Evolutionary conservation across 1,140 invertebrate genomes (phyloP), one percentile per base, ranked within the genome.

Genomic region (Pogonus chalceus): DNA sequence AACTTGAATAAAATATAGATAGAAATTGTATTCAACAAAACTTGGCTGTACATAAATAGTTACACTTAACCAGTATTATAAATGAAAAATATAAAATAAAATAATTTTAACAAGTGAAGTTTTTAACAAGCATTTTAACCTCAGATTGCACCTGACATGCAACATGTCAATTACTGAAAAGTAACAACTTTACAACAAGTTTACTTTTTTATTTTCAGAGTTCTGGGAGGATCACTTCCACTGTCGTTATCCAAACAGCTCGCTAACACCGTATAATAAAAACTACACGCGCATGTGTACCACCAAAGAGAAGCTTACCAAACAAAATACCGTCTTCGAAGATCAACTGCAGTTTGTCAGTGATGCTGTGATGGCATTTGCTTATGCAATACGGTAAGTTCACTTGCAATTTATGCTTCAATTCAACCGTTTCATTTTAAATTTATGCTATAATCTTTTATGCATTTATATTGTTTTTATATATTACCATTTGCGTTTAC

Each of bases 171-270:
- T 24, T 16, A 16, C 20, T 54, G 18, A 18, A 24, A 51, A 50
- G 2, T 51, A 50, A 50, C 2, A 54, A 55, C 18, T 55, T 18
- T 22, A 21, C 10, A 7, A 12, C 22, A 16, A n/a, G 16, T 2
- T 50, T 59, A 49, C 57, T 61, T 57, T 60, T 61, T n/a, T n/a
- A n/a, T 31, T 75, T 77, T 18, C 72, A 92, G 92, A 95, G 76
- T 94, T 92, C 72, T 95, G 91, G 92, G 92, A 95, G 63, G 82
- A 90, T 65, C 88, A 92, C 64, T 94, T 94, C 64, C 79, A 87
- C 54, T 93, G 89, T 62, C 79, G 82, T 7, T 90, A 90, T 66
- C 83, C 86, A 0, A 85, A 87, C 59, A 82, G 85, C 43, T 77
- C 83, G 0, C 71, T 71, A 22, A 93, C 90, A 0, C 89, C 88